phyloP scores from a whole-genome alignment of 2,113 vertebrate genomes.

The Lepus europaeus region DNA sequence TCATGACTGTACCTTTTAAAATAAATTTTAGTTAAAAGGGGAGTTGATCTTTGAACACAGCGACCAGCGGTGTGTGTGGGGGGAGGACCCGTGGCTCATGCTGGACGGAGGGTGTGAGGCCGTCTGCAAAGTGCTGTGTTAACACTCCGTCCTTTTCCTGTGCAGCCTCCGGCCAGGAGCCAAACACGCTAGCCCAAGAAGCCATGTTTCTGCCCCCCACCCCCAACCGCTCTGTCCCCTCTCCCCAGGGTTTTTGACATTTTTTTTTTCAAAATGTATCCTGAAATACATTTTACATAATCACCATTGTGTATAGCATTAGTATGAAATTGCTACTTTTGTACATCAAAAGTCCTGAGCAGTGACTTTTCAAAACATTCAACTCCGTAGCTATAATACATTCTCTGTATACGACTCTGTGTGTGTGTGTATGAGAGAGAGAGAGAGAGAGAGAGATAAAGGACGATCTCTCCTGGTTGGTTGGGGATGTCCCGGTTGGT shows the following conservation, averaged over 20 bases:
- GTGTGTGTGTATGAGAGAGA: too few relatives aligned
- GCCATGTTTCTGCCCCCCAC: too few relatives aligned
- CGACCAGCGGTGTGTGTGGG: too few relatives aligned
- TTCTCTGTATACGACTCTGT: too few relatives aligned
- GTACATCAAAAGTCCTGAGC: neutral
- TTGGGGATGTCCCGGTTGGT: neutral
- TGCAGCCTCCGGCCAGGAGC: neutral
- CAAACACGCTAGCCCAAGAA: neutral
- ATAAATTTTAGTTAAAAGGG: slow-evolving; percentile 14
- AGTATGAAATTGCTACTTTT: neutral
- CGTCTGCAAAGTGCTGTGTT: neutral
- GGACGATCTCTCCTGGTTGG: neutral
- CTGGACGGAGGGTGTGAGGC: neutral
- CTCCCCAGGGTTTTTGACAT: neutral
- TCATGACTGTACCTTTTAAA: neutral
- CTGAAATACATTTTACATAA: neutral
- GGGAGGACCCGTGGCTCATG: too few relatives aligned
- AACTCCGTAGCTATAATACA: neutral
- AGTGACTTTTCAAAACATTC: neutral
- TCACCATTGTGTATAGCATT: too few relatives aligned
- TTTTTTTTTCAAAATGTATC: neutral
- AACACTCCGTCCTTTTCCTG: neutral
- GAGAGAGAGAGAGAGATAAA: neutral
- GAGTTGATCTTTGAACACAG: neutral
- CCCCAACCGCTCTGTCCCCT: too few relatives aligned